These are phyloP conservation scores for Eretmochelys imbricata DNA, from an alignment of 2,113 vertebrate species.

Conservation along the genomic window DNA sequence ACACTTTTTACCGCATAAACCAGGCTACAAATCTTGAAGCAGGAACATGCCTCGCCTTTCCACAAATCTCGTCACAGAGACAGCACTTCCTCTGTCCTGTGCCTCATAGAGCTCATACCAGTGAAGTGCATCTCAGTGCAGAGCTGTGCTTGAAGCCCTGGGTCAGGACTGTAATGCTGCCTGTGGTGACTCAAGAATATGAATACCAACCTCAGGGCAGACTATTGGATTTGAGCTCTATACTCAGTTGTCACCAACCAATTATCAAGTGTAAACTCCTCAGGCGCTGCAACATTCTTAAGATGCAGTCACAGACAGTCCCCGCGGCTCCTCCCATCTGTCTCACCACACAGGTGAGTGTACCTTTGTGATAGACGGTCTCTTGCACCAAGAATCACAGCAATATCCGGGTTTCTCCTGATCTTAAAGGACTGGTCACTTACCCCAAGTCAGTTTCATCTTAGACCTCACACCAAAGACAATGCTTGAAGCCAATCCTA, in stretches of 20 bases:
- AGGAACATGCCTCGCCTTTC: background rate
- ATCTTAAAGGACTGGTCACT: background rate
- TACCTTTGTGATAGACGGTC: no score
- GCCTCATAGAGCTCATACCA: background rate
- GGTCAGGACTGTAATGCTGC: background rate
- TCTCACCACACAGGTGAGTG: no score
- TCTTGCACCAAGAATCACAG: background rate
- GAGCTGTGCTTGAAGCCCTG: no score
- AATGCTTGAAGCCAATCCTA: background rate
- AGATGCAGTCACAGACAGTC: background rate
- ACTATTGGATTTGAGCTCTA: background rate
- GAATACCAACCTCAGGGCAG: background rate
- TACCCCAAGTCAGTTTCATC: background rate
- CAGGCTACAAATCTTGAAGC: background rate
- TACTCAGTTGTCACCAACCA: background rate
- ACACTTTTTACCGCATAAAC: background rate
- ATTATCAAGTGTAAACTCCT: background rate
- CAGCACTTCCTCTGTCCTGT: background rate
- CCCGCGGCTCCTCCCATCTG: no score
- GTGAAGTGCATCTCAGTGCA: background rate
- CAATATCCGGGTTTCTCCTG: background rate
- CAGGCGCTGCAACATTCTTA: background rate
- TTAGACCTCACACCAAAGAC: background rate
- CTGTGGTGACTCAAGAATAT: background rate
- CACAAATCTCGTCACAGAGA: background rate